Evolutionary conservation across 2,888 invertebrate genomes (phyloP).

Genomic region (Pseudanteris insignis): DNA sequence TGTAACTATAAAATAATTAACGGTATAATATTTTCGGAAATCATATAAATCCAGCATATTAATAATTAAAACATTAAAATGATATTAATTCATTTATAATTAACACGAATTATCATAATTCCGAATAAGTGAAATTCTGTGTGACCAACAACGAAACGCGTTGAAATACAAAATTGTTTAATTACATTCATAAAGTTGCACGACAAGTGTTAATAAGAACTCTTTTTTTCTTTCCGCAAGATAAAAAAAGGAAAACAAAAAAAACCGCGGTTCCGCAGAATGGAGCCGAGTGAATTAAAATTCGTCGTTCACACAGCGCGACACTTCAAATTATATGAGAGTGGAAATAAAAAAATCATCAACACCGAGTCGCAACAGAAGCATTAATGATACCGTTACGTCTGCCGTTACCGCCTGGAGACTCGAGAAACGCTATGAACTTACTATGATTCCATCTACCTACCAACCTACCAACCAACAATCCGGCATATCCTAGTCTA

Average conservation of each 20-base stretch:
- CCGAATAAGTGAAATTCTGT: no score
- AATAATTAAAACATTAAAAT: no score
- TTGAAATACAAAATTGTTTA: no score
- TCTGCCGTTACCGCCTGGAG: constrained; percentile 66
- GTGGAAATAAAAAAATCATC: constrained; percentile 59
- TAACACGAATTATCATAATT: no score
- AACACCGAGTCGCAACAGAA: constrained; percentile 62
- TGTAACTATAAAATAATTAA: no score
- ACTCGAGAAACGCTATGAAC: constrained; percentile 45
- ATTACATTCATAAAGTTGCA: no score
- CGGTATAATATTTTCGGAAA: no score
- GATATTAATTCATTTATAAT: no score
- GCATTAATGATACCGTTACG: constrained; percentile 59
- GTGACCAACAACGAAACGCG: no score
- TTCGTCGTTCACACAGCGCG: constrained; percentile 45
- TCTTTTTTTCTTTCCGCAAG: no score
- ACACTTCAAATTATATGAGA: constrained; percentile 36
- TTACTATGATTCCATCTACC: constrained; percentile 35
- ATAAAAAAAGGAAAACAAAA: not conserved
- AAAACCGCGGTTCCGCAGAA: not conserved
- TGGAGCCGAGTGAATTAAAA: not conserved
- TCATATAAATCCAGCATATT: no score
- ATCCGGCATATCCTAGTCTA: constrained; percentile 1
- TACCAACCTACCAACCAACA: constrained; percentile 35
- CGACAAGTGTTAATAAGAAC: no score